Conservation (phyloP, 2,797 vertebrate species). For the Eremophila alpestris region DNA sequence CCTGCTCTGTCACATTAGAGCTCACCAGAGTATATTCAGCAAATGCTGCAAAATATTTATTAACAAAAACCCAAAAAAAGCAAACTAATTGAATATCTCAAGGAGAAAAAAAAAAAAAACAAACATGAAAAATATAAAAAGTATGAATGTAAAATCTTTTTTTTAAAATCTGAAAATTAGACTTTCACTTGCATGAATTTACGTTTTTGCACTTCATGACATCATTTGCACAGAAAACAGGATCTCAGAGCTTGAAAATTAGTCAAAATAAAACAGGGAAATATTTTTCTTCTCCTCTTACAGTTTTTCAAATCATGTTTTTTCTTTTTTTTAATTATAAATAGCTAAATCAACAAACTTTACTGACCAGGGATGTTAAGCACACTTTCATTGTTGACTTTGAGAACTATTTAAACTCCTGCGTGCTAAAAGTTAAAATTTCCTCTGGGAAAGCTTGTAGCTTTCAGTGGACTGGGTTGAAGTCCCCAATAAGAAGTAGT, state of each 20-base stretch:
- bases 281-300: constrained; percentile 47
- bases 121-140: neutral
- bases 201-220: neutral
- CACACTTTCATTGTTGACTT: constrained; percentile 45
- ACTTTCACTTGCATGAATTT: neutral
- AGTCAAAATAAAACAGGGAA: constrained; percentile 35
- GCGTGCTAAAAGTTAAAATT: constrained; percentile 49
- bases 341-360: constrained; percentile 57
- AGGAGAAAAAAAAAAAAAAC: accelerated
- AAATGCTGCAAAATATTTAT: neutral
- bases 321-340: constrained; percentile 53
- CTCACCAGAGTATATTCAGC: neutral
- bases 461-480: neutral
- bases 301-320: constrained; percentile 31
- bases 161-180: neutral
- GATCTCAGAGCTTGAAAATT: neutral
- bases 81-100: neutral
- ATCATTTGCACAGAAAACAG: neutral
- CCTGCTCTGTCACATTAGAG: neutral
- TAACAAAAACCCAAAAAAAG: neutral
- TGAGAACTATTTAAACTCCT: constrained; percentile 26
- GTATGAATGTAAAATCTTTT: neutral
- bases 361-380: constrained; percentile 14
- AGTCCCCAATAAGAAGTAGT: constrained; percentile 14
- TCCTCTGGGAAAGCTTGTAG: neutral